Evolutionary conservation across 1,140 invertebrate species (phyloP).

Genomic region (Augochlora pura): DNA sequence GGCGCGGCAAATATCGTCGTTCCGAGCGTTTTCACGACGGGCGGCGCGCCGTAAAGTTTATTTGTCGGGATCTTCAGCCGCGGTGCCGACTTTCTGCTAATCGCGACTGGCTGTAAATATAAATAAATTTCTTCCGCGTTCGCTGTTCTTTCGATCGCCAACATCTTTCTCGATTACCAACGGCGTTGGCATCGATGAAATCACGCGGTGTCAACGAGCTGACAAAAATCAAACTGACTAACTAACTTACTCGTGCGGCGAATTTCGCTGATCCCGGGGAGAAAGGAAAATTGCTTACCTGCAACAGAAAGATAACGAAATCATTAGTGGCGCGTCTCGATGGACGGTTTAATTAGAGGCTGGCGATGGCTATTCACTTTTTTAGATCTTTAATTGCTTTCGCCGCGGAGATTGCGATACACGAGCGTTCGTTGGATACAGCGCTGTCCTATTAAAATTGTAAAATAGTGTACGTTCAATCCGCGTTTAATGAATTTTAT

Average conservation of each 20-base stretch:
- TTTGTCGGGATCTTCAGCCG: conserved; percentile 22
- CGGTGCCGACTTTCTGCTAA: conserved; percentile 9
- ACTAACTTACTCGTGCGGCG: background rate
- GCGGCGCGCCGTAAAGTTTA: conserved; percentile 28
- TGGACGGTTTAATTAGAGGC: too few species aligned
- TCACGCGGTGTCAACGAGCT: too few species aligned
- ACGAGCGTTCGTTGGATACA: too few species aligned
- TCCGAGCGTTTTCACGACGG: conserved; percentile 20
- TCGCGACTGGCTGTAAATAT: background rate
- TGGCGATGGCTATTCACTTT: too few species aligned
- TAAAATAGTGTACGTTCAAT: too few species aligned
- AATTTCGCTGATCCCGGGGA: background rate
- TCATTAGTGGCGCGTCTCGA: background rate
- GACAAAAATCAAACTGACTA: background rate
- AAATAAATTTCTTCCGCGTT: conserved; percentile 19
- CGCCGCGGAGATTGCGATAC: too few species aligned
- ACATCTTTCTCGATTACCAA: too few species aligned
- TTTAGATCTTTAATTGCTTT: too few species aligned
- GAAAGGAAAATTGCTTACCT: background rate
- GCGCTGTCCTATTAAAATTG: too few species aligned
- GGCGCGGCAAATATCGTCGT: background rate
- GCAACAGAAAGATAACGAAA: background rate
- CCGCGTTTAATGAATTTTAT: too few species aligned
- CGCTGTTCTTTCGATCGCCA: too few species aligned
- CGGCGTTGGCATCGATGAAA: too few species aligned